phyloP scores from a whole-genome alignment of 2,797 vertebrate species.

The Acropternis orthonyx region DNA sequence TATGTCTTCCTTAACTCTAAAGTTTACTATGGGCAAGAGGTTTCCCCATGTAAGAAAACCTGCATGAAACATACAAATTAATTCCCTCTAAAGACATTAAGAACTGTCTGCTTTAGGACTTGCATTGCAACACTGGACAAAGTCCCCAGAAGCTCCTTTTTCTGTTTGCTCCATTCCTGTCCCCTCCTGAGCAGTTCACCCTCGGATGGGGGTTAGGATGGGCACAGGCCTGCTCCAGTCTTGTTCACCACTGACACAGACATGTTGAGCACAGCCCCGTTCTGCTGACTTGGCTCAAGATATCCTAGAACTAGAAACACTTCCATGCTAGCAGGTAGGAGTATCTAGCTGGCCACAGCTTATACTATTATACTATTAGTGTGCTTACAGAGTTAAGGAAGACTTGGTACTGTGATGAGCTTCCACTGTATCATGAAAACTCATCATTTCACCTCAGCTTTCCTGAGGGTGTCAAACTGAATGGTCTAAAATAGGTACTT shows the following conservation, averaged over 20 bases:
- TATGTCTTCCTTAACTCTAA: background rate
- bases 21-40: background rate
- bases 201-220: background rate
- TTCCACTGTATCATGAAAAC: background rate
- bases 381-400: background rate
- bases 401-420: background rate
- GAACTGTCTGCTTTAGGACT: background rate
- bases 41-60: background rate
- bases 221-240: background rate
- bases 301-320: background rate
- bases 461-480: background rate
- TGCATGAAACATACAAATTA: background rate
- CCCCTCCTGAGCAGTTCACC: background rate
- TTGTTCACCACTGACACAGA: background rate
- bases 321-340: accelerated
- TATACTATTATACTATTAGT: background rate
- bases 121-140: background rate
- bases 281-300: background rate
- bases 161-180: background rate
- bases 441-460: background rate
- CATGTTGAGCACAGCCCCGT: background rate
- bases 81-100: background rate
- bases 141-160: background rate
- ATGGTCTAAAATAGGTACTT: background rate
- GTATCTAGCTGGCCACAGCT: background rate